Percentiles rank a stretch among this genome's conserved stretches.
Conservation (phyloP, 1,140 invertebrate species). For the Diuraphis noxia region DNA sequence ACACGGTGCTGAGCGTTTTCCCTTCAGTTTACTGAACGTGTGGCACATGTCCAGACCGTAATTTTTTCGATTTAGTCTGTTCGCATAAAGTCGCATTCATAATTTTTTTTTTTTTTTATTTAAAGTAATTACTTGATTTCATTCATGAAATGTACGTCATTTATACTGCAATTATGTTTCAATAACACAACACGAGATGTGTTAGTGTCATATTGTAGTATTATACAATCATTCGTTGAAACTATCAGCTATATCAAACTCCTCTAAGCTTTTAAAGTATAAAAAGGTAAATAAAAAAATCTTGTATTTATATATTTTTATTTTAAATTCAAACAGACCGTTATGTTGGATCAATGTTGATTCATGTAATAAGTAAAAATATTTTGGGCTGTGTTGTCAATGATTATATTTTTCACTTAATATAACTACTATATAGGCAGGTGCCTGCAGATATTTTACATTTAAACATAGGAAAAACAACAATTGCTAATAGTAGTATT, state of each 20-base stretch:
- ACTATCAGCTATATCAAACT: neutral
- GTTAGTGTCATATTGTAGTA: neutral
- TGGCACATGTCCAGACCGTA: conserved; percentile 32
- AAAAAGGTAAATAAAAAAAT: neutral
- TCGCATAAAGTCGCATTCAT: neutral
- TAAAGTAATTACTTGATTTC: neutral
- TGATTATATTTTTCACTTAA: neutral
- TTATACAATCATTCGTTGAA: neutral
- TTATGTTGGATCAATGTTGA: neutral
- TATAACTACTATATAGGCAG: neutral
- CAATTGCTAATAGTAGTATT: neutral
- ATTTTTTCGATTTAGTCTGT: neutral
- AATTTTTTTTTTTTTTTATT: conserved; percentile 3
- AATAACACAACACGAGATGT: conserved; percentile 3
- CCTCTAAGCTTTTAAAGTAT: neutral
- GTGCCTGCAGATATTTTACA: neutral
- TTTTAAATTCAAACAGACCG: neutral
- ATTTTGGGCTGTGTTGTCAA: neutral
- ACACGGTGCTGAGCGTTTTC: conserved; percentile 19
- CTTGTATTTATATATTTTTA: neutral
- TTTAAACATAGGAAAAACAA: neutral
- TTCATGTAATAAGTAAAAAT: neutral
- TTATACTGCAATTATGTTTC: neutral
- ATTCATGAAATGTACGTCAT: neutral
- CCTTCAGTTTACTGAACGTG: conserved; percentile 48